Base-by-base conservation (phyloP, 2,888 invertebrate species). In the Eupeodes luniger region DNA sequence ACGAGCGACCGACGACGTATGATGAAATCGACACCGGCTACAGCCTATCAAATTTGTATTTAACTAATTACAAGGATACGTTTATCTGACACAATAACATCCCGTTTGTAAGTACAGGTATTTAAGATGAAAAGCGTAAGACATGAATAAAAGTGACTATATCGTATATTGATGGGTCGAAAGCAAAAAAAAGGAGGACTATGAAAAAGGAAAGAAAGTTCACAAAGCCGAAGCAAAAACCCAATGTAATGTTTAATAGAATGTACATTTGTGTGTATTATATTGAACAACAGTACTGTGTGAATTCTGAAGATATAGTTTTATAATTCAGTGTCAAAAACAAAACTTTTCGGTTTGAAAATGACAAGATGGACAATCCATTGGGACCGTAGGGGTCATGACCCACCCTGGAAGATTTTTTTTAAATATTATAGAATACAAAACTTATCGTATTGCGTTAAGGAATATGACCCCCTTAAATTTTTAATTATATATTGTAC, bases 41-140 rank as follows among this genome's bases (percentile, higher is more conserved):
- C 72, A 53, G 40, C 64, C 61, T 83, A 72, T 87, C 70, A 83
- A 87, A 80, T 77, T 87, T 87, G 76, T 87, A 87, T 79, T 80
- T 76, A 76, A 87, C 83, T 80, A 83, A 87, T 87, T 87, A 83
- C 76, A 74, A 53, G 76, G 72, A 83, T 80, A 83, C 72, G 79
- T 83, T 87, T 87, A 80, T 80, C 66, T 59, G 66, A 59, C 83
- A 70, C 83, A 83, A 82, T 86, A 82, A 70, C 79, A 82, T 75
- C 57, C 70, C 62, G 51, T 79, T 55, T 62, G 27, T 75, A 14
- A 83, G 55, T 76, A 27, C 3, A 49, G 72, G 61, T 76, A 67
- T 74, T 62, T 55, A 77, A 76, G 79, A 75, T 80, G 61, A 66
- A 61, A 44, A 64, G 47, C 55, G 36, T 64, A 76, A 59, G 27